These are phyloP conservation scores for Percopsis omiscomaycus DNA, from an alignment of 2,797 vertebrate genomes.

Conservation along the genomic window DNA sequence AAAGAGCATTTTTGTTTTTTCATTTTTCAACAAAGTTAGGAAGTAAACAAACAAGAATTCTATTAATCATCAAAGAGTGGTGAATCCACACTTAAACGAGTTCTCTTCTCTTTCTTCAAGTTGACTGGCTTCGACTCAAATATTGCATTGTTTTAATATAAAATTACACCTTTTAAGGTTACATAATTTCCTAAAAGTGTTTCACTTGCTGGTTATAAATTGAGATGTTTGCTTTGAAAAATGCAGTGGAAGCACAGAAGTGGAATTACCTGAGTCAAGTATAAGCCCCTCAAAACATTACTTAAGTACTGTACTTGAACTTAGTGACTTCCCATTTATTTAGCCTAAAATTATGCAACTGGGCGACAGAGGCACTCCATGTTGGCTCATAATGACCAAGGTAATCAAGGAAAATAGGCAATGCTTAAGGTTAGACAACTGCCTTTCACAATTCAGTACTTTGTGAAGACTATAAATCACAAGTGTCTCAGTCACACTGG, in stretches of 20 bases:
- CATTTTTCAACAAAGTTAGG: too few species aligned
- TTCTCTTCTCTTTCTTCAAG: too few species aligned
- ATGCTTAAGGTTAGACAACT: slow-evolving; percentile 12
- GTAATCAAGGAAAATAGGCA: slow-evolving; percentile 23
- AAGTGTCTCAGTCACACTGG: background rate
- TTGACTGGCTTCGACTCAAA: too few species aligned
- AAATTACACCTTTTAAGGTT: too few species aligned
- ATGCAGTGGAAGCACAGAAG: background rate
- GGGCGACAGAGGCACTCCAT: slow-evolving; percentile 20
- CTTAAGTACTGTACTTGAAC: slow-evolving; percentile 7
- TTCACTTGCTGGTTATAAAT: too few species aligned
- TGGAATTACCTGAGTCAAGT: background rate
- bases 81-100: too few species aligned
- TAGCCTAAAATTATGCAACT: slow-evolving; percentile 24
- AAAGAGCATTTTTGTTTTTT: too few species aligned
- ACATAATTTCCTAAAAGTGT: too few species aligned
- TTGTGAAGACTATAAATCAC: slow-evolving; percentile 23
- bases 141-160: too few species aligned
- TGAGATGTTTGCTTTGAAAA: slow-evolving; percentile 6
- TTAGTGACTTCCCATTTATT: slow-evolving; percentile 2
- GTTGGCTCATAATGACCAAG: slow-evolving; percentile 8
- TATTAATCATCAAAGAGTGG: too few species aligned
- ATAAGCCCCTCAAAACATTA: background rate
- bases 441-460: slow-evolving; percentile 16
- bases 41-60: too few species aligned